A percentile compares a stretch with the other conserved stretches of the same genome.
These are phyloP conservation scores for Bryconaethiops microstoma DNA, from an alignment of 2,797 vertebrate genomes.

Conservation along the genomic window DNA sequence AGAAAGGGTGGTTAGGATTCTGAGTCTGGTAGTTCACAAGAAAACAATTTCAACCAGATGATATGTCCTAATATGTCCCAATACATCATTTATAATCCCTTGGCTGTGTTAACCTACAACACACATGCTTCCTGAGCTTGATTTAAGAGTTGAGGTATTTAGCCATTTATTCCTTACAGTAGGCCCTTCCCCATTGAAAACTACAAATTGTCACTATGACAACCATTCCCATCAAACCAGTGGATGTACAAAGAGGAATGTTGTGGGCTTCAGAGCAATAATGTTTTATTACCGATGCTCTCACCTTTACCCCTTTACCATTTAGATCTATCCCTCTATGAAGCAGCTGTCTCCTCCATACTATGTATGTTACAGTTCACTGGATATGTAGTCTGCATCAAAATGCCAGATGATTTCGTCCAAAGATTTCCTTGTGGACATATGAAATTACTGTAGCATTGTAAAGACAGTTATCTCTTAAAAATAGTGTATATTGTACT, in stretches of 20 bases:
- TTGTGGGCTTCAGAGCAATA: conserved; percentile 19
- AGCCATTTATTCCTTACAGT: conserved; percentile 24
- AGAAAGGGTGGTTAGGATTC: neutral
- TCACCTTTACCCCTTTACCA: conserved; percentile 28
- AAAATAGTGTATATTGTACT: too few relatives aligned
- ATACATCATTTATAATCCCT: neutral
- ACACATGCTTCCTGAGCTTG: conserved; percentile 6
- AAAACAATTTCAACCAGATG: neutral
- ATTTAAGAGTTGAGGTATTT: neutral
- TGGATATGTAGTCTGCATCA: neutral
- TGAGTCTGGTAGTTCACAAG: neutral
- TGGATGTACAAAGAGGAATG: conserved; percentile 63
- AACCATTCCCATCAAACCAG: conserved; percentile 73
- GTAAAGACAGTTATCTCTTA: too few relatives aligned
- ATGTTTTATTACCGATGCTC: conserved; percentile 27
- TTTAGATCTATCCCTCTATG: neutral
- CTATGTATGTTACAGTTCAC: neutral
- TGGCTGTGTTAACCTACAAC: neutral
- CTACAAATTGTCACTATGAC: conserved; percentile 79
- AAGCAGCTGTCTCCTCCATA: conserved; percentile 5
- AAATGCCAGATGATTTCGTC: too few relatives aligned
- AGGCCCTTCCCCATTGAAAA: conserved; percentile 29
- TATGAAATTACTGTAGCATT: too few relatives aligned
- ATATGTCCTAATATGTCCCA: neutral
- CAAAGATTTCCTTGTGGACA: too few relatives aligned